phyloP scores from a whole-genome alignment of 2,888 invertebrate species.

The Protodeltote pygarga region DNA sequence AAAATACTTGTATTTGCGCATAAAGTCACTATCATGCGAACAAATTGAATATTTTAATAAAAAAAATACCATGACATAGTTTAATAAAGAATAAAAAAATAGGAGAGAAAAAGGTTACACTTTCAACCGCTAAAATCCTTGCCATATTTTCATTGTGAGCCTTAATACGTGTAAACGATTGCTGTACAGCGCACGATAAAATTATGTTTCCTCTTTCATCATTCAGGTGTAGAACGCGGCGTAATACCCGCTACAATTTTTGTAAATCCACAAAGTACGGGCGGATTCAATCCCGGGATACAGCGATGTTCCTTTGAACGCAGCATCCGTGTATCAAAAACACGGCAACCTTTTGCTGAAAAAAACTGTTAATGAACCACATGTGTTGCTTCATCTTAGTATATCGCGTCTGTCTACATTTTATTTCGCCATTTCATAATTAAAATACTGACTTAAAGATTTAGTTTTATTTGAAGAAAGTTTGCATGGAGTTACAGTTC shows the following conservation, averaged over 20 bases:
- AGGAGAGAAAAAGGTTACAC: neutral
- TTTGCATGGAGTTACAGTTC: too few species aligned
- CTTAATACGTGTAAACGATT: slow-evolving; percentile 34
- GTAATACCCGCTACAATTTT: slow-evolving; percentile 64
- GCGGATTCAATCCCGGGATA: slow-evolving; percentile 60
- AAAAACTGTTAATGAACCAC: slow-evolving; percentile 56
- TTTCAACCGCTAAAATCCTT: slow-evolving; percentile 1
- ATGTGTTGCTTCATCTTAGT: slow-evolving; percentile 25
- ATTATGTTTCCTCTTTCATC: slow-evolving; percentile 49
- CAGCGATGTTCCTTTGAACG: slow-evolving; percentile 67
- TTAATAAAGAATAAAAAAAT: neutral
- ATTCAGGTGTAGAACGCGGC: slow-evolving; percentile 45
- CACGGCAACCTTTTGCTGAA: slow-evolving; percentile 49
- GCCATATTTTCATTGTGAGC: slow-evolving; percentile 8
- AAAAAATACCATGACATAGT: neutral
- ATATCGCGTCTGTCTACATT: neutral
- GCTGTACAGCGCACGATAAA: slow-evolving; percentile 30
- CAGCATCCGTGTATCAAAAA: slow-evolving; percentile 55
- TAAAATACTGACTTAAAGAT: slow-evolving; percentile 39
- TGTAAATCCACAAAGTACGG: slow-evolving; percentile 68
- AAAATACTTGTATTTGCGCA: too few species aligned
- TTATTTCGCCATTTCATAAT: slow-evolving; percentile 36
- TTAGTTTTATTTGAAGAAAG: too few species aligned
- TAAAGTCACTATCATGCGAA: neutral
- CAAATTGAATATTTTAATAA: neutral